Evolutionary conservation across 2,113 vertebrate genomes (phyloP).

Genomic region (Arenaria interpres): DNA sequence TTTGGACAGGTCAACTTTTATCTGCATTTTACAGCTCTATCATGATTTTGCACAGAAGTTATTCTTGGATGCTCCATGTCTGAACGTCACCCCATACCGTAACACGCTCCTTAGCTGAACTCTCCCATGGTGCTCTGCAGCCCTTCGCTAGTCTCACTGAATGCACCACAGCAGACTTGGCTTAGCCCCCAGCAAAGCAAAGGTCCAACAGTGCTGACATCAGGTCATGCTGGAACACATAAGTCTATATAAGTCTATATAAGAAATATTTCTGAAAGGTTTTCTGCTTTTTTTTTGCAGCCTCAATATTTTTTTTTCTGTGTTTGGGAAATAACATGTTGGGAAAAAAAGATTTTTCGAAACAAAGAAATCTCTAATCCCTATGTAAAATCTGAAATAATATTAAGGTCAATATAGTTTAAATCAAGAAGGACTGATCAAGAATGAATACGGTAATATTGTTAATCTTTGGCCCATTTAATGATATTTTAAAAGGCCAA

Average conservation of each 20-base stretch:
- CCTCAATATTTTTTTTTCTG: background rate
- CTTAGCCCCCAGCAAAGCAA: background rate
- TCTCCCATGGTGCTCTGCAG: background rate
- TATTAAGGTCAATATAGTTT: background rate
- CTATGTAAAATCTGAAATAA: background rate
- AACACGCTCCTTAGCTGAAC: background rate
- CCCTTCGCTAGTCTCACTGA: background rate
- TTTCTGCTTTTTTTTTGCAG: background rate
- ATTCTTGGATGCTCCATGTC: background rate
- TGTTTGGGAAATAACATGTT: background rate
- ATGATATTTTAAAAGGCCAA: background rate
- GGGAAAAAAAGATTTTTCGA: background rate
- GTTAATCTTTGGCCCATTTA: background rate
- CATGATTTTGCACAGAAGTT: background rate
- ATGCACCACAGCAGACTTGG: background rate
- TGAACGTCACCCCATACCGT: background rate
- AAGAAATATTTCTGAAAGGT: background rate
- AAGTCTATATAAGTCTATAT: background rate
- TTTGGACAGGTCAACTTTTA: background rate
- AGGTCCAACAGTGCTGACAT: background rate
- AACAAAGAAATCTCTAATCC: background rate
- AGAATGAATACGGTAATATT: background rate
- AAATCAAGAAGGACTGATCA: background rate
- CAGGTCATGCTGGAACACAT: background rate
- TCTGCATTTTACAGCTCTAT: background rate